Base-by-base conservation (phyloP, 2,888 invertebrate genomes). In the Heliconius ethilla region DNA sequence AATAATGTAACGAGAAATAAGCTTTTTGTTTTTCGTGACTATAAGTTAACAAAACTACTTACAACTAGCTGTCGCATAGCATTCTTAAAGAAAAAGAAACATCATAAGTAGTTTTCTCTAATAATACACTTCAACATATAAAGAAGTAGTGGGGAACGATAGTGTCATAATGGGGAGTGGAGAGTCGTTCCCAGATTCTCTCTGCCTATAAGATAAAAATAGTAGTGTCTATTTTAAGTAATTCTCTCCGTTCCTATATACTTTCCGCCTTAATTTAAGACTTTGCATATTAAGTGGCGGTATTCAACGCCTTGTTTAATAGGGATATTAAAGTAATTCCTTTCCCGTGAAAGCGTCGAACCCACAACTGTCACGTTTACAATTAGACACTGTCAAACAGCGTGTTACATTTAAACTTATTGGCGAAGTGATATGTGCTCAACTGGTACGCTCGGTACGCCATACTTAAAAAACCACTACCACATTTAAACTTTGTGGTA, bases 11-110 rank as follows among this genome's bases (percentile, higher is more conserved):
- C 55, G 9, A 55, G 3, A 55, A 45, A 3, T 66, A 66, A 33
- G 33, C 22, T 10, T 66, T 33, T 66, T 66, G 33, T 33, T 22
- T 10, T 22, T 66, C 66, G 66, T 66, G 66, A 66, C 66, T 66
- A 66, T 33, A 33, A 66, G 33, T 22, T 66, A 66, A 66, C 33
- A n/a, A 33, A 66, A 33, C 22, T 33, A 66, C 66, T 66, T 66
- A 33, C 10, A 33, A 9, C 66, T 33, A 66, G 18, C 66, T 66
- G 33, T 9, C 33, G 29, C 33, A 2, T 9, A 65, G 29, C 65
- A 9, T 33, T 65, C 29, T 15, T 65, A 29, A 29, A 15, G 65
- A 22, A 22, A 55, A 22, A 22, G 55, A 55, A 55, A 55, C 55
- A 55, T 55, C 55, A 22, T 22, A 55, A 55, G 9, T 22, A 55